These are phyloP conservation scores for Halocaridina rubra DNA, from an alignment of 2,888 invertebrate genomes.

Conservation along the genomic window DNA sequence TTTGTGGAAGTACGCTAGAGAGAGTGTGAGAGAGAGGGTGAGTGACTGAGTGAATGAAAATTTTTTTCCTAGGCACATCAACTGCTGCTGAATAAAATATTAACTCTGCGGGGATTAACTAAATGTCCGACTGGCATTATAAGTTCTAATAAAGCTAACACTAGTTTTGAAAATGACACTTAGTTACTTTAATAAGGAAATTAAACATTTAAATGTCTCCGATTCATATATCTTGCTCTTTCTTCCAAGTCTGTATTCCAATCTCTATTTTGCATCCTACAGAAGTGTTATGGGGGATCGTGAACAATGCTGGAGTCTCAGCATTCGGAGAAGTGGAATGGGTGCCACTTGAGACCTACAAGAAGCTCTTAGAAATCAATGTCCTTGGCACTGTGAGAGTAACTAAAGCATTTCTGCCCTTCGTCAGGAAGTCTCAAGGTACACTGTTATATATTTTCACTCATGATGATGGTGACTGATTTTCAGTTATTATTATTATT, in stretches of 20 bases:
- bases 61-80: too few relatives aligned
- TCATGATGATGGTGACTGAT: too few relatives aligned
- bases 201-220: too few relatives aligned
- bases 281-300: slow-evolving; percentile 82
- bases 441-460: too few relatives aligned
- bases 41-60: slow-evolving; percentile 11
- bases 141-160: too few relatives aligned
- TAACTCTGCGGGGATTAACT: too few relatives aligned
- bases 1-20: not conserved
- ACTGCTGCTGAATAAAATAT: too few relatives aligned
- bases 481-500: not conserved
- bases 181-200: too few relatives aligned
- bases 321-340: slow-evolving; percentile 92
- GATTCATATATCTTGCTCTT: too few relatives aligned
- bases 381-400: slow-evolving; percentile 1
- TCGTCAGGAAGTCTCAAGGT: slow-evolving; percentile 41
- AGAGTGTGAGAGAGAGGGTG: slow-evolving; percentile 1
- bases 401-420: slow-evolving; percentile 45
- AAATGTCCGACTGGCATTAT: too few relatives aligned
- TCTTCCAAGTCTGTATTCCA: too few relatives aligned
- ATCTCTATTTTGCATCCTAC: not conserved
- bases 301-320: slow-evolving; percentile 90
- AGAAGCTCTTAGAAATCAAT: slow-evolving; percentile 77
- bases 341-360: slow-evolving; percentile 84
- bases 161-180: too few relatives aligned